Evolutionary conservation across 2,888 invertebrate species (phyloP).

Genomic region (Esperia sulphurella): DNA sequence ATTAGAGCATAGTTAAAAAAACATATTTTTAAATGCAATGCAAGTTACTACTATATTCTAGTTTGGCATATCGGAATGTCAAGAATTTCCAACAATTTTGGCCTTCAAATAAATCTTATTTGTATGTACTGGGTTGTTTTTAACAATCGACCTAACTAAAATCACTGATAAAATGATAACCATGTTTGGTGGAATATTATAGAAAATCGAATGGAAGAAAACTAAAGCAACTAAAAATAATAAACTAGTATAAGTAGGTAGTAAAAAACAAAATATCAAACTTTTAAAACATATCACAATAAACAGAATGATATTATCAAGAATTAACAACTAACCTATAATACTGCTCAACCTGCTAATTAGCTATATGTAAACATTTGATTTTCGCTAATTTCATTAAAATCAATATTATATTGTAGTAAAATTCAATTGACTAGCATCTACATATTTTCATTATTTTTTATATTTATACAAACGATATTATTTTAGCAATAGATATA

Average conservation of each 20-base stretch:
- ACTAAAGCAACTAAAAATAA: background rate
- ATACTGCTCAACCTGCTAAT: constrained; percentile 68
- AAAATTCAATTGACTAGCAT: constrained; percentile 74
- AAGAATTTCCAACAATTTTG: constrained; percentile 53
- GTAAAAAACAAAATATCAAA: background rate
- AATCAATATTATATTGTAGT: constrained; percentile 57
- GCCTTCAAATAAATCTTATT: constrained; percentile 22
- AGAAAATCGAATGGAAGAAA: background rate
- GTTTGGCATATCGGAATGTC: constrained; percentile 74
- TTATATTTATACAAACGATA: constrained; percentile 3
- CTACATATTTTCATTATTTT: constrained; percentile 43
- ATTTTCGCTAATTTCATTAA: constrained; percentile 52
- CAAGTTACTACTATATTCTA: constrained; percentile 43
- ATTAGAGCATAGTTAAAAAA: constrained; percentile 12
- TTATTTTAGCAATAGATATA: constrained; percentile 2
- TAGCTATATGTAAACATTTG: constrained; percentile 45
- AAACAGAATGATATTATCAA: constrained; percentile 54
- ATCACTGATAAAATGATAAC: too few species aligned
- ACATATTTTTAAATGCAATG: constrained; percentile 27
- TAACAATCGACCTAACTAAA: too few species aligned
- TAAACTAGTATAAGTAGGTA: background rate
- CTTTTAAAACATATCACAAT: constrained; percentile 54
- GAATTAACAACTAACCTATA: constrained; percentile 72
- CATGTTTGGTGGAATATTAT: too few species aligned
- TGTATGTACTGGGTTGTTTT: too few species aligned